Conservation (phyloP, 2,113 vertebrate genomes). For the Chroicocephalus ridibundus region DNA sequence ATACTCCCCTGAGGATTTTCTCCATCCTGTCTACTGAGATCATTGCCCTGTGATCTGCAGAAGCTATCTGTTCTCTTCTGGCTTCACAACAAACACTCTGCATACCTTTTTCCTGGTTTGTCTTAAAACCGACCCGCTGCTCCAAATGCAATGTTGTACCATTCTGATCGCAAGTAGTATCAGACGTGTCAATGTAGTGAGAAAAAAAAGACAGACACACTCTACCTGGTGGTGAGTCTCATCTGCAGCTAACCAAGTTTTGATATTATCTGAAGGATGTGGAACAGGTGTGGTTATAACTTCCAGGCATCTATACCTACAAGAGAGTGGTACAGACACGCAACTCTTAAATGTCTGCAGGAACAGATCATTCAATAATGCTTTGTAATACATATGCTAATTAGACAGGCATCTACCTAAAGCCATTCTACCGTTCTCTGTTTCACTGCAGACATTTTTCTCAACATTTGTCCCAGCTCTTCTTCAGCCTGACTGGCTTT, state of each 20-base stretch:
- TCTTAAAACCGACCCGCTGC: background rate
- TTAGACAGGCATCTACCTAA: background rate
- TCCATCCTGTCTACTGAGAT: background rate
- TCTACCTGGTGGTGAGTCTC: conserved; percentile 19
- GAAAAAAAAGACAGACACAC: background rate
- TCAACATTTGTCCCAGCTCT: background rate
- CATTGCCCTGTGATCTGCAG: background rate
- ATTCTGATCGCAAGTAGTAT: rapidly evolving
- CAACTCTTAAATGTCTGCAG: background rate
- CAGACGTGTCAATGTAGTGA: background rate
- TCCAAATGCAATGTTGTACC: background rate
- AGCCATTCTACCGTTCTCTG: background rate
- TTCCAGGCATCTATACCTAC: conserved; percentile 25
- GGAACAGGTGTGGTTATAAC: conserved; percentile 34
- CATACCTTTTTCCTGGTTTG: background rate
- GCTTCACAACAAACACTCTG: background rate
- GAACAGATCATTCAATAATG: background rate
- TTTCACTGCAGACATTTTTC: background rate
- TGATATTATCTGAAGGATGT: conserved; percentile 32
- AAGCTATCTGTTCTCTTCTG: background rate
- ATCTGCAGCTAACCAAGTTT: conserved; percentile 31
- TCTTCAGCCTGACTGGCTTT: background rate
- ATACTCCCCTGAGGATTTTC: background rate
- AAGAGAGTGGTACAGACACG: background rate
- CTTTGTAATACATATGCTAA: background rate